Conservation (phyloP, 2,888 invertebrate genomes). For the Galeruca laticollis region DNA sequence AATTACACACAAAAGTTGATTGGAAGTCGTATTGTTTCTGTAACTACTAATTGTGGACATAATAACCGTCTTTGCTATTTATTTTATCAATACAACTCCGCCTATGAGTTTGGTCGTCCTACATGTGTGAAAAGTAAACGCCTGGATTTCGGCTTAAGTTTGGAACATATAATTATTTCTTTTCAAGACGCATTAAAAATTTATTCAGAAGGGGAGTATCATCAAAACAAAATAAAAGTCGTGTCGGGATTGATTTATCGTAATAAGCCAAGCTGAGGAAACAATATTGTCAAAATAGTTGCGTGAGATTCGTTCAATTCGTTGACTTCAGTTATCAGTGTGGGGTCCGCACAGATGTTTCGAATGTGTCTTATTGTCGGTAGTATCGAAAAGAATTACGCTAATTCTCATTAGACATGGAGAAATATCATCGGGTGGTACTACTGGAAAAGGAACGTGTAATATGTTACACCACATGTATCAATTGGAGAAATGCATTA, state of each 20-base stretch:
- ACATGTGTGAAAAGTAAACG: conserved; percentile 16
- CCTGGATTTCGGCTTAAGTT: conserved; percentile 8
- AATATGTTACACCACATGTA: too few relatives aligned
- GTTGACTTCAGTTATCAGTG: conserved; percentile 1
- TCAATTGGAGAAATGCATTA: too few relatives aligned
- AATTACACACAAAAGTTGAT: not conserved
- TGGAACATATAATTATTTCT: conserved; percentile 18
- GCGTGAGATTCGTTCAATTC: not conserved
- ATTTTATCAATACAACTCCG: conserved; percentile 11
- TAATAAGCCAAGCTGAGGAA: not conserved
- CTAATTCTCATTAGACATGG: not conserved
- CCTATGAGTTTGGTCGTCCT: conserved; percentile 12
- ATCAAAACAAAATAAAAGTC: conserved; percentile 22
- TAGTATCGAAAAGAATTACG: not conserved
- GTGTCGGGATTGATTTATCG: conserved; percentile 10
- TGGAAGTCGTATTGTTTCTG: not conserved
- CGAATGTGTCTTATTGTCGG: not conserved
- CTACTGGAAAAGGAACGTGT: too few relatives aligned
- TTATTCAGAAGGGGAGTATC: conserved; percentile 11
- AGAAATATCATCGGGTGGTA: not conserved
- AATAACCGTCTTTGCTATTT: not conserved
- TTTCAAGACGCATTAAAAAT: conserved; percentile 3
- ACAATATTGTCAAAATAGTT: conserved; percentile 18
- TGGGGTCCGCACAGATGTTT: conserved; percentile 12
- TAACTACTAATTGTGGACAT: not conserved